Conservation (phyloP, 1,140 invertebrate genomes). For the Zaprionus taronus region DNA sequence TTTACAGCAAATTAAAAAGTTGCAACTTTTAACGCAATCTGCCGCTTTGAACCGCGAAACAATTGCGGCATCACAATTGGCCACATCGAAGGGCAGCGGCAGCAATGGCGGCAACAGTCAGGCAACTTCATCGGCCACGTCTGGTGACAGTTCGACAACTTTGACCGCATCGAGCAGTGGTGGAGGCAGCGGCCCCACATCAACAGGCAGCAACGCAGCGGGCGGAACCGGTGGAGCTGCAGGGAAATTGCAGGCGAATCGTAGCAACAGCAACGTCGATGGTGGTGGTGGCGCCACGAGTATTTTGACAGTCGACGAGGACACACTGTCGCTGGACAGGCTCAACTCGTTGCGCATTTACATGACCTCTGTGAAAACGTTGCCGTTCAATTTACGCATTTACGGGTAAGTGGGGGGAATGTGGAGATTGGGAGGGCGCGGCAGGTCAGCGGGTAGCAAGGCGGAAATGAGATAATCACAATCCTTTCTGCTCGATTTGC, state of each 20-base stretch:
- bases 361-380: conserved; percentile 82
- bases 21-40: conserved; percentile 83
- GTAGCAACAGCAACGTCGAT: conserved; percentile 16
- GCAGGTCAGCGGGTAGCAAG: not conserved
- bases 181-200: conserved; percentile 5
- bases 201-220: conserved; percentile 22
- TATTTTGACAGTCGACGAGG: conserved; percentile 80
- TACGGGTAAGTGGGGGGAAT: conserved; percentile 74
- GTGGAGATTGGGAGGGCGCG: not conserved
- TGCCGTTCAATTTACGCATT: conserved; percentile 84
- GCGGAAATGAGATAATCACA: conserved; percentile 17
- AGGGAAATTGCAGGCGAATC: conserved; percentile 55
- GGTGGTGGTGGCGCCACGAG: conserved; percentile 44
- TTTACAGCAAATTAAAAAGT: conserved; percentile 84
- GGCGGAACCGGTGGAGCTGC: conserved; percentile 31
- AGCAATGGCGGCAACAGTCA: conserved; percentile 36
- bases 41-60: conserved; percentile 84
- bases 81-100: conserved; percentile 74
- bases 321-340: conserved; percentile 79
- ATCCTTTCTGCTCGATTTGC: conserved; percentile 29
- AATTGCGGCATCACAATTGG: conserved; percentile 84
- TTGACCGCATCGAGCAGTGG: conserved; percentile 59
- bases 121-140: conserved; percentile 36
- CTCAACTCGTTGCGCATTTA: conserved; percentile 83
- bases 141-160: conserved; percentile 64